Conservation (phyloP, 2,888 invertebrate species). For the Drosophila nr. medialis region DNA sequence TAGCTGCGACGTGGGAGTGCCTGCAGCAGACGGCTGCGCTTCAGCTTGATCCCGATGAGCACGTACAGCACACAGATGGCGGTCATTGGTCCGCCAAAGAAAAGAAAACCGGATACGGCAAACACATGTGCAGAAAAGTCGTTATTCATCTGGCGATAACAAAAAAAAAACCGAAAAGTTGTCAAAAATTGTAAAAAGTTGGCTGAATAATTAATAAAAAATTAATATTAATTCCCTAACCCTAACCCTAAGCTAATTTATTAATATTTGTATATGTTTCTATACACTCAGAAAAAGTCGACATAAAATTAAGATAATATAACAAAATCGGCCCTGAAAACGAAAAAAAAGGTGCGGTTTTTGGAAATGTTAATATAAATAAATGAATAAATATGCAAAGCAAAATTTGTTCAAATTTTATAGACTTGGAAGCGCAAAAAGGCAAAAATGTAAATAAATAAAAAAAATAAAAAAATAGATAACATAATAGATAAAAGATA, state of each 20-base stretch:
- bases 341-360: not conserved
- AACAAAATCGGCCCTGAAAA: no score
- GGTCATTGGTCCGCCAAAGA: conserved; percentile 95
- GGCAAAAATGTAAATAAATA: not conserved
- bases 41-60: conserved; percentile 90
- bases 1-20: conserved; percentile 86
- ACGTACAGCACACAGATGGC: conserved; percentile 93
- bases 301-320: not conserved
- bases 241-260: not conserved
- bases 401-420: not conserved
- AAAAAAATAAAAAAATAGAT: not conserved
- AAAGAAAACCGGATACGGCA: conserved; percentile 91
- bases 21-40: conserved; percentile 88
- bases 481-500: no score
- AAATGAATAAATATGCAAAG: not conserved
- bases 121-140: conserved; percentile 88
- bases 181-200: conserved; percentile 2
- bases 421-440: not conserved
- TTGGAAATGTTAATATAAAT: not conserved
- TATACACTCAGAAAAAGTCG: not conserved
- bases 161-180: conserved; percentile 6
- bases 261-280: not conserved
- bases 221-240: conserved; percentile 12
- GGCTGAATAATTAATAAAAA: not conserved
- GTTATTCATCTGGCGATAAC: conserved; percentile 81